Conservation (phyloP, 2,113 vertebrate genomes). For the Macaca mulatta region DNA sequence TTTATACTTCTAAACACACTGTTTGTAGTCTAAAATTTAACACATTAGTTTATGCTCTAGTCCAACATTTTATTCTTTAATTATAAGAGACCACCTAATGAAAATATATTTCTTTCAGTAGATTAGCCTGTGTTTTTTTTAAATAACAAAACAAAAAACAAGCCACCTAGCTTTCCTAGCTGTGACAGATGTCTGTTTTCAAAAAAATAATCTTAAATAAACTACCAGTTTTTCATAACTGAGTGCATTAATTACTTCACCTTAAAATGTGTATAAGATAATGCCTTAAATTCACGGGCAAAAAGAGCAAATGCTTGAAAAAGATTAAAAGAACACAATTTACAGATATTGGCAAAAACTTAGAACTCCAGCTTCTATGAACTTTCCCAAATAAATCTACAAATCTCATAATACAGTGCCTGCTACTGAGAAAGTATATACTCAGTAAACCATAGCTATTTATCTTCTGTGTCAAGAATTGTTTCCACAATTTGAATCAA, state of each 20-base stretch:
- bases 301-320: not conserved
- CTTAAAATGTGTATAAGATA: slow-evolving; percentile 48
- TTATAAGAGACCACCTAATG: slow-evolving; percentile 24
- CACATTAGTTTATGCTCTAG: slow-evolving; percentile 29
- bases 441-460: not conserved
- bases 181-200: slow-evolving; percentile 67
- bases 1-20: not conserved
- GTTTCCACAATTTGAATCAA: not conserved
- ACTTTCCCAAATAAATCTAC: not conserved
- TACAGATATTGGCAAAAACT: not conserved
- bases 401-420: not conserved
- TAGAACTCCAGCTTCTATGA: not conserved
- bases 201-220: slow-evolving; percentile 79
- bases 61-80: slow-evolving; percentile 37
- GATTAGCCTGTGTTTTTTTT: slow-evolving; percentile 39
- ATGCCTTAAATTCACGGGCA: not conserved
- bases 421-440: not conserved
- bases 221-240: slow-evolving; percentile 67
- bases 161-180: not conserved
- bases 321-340: not conserved
- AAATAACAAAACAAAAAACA: not conserved
- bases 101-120: slow-evolving; percentile 41
- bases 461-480: not conserved
- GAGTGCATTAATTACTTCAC: slow-evolving; percentile 72
- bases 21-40: slow-evolving; percentile 35